Percentiles rank a stretch among this genome's conserved stretches.
These are phyloP conservation scores for Sacculina carcini DNA, from an alignment of 2,888 invertebrate genomes.

Conservation along the genomic window DNA sequence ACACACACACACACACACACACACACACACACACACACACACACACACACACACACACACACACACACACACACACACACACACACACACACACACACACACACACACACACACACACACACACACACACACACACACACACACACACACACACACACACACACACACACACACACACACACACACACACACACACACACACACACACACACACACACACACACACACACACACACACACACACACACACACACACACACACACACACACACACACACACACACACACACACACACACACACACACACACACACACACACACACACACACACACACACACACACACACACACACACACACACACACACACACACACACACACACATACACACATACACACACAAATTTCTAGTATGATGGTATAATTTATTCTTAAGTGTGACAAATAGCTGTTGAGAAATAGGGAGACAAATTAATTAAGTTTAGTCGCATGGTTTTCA, in stretches of 20 bases:
- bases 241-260: slow-evolving; percentile 7
- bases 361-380: slow-evolving; percentile 1
- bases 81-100: background rate
- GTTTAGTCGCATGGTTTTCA: too few relatives aligned
- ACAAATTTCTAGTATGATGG: too few relatives aligned
- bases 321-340: background rate
- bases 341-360: background rate
- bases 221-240: slow-evolving; percentile 5
- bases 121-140: background rate
- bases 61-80: background rate
- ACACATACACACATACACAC: background rate
- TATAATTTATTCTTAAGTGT: too few relatives aligned
- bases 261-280: slow-evolving; percentile 6
- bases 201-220: background rate
- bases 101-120: background rate
- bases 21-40: background rate
- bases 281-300: background rate
- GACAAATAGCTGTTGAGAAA: too few relatives aligned
- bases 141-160: background rate
- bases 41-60: background rate
- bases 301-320: background rate
- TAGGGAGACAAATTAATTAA: too few relatives aligned
- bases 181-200: background rate
- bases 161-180: background rate
- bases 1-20: too few relatives aligned